phyloP scores from a whole-genome alignment of 1,140 invertebrate genomes.

The Hyles vespertilio region DNA sequence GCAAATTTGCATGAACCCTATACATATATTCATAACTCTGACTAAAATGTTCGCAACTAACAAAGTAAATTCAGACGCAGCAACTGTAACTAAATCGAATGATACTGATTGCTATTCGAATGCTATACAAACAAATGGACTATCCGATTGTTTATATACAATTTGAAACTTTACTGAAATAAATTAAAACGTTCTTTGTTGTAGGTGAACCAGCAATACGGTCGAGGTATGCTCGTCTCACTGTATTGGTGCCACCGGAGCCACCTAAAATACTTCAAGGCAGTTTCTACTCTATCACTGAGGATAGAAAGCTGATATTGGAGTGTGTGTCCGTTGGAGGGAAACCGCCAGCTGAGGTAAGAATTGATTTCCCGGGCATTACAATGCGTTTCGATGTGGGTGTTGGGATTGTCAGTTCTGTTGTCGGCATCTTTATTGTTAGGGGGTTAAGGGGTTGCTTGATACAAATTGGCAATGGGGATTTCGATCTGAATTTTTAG shows the following conservation, averaged over 20 bases:
- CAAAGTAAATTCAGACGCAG: background rate
- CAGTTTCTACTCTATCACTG: constrained; percentile 86
- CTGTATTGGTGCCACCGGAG: constrained; percentile 92
- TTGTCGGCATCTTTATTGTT: background rate
- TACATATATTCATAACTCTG: no score
- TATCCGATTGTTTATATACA: constrained; percentile 5
- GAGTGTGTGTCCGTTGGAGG: constrained; percentile 93
- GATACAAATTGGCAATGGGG: no score
- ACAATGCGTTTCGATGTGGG: no score
- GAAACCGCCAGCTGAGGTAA: constrained; percentile 94
- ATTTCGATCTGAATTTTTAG: no score
- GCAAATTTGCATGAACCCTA: no score
- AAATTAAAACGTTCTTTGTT: constrained; percentile 53
- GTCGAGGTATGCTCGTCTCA: constrained; percentile 89
- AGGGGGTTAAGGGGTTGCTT: background rate
- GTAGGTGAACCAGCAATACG: constrained; percentile 85
- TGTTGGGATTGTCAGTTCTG: background rate
- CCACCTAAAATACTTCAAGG: constrained; percentile 91
- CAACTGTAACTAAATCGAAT: constrained; percentile 7
- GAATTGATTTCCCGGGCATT: constrained; percentile 26
- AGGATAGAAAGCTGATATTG: constrained; percentile 91
- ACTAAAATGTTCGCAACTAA: no score
- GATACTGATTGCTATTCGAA: constrained; percentile 2
- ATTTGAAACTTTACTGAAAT: constrained; percentile 12
- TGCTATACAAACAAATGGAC: constrained; percentile 6